These are phyloP conservation scores for Heliconius himera DNA, from an alignment of 1,140 invertebrate genomes.

Conservation along the genomic window DNA sequence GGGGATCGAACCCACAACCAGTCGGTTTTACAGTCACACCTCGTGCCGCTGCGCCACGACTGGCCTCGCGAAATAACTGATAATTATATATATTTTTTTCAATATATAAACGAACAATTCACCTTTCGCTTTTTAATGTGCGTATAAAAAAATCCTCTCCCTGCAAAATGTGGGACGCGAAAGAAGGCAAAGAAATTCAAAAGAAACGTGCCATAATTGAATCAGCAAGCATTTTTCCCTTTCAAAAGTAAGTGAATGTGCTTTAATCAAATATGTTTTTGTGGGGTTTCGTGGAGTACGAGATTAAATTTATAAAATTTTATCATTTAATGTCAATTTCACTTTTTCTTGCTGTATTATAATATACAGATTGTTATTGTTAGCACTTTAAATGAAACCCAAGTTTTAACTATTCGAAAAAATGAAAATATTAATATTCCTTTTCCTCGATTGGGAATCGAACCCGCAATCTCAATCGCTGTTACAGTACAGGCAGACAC, in stretches of 20 bases:
- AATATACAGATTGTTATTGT: too few relatives aligned
- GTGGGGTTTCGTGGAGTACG: not conserved
- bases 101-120: not conserved
- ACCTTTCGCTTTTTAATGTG: not conserved
- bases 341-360: not conserved
- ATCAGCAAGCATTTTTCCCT: not conserved
- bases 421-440: too few relatives aligned
- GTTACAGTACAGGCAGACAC: too few relatives aligned
- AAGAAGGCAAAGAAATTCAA: not conserved
- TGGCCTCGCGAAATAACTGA: too few relatives aligned
- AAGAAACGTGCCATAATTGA: not conserved
- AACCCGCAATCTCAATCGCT: too few relatives aligned
- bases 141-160: not conserved
- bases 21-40: too few relatives aligned
- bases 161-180: not conserved
- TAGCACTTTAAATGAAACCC: too few relatives aligned
- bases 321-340: not conserved
- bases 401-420: too few relatives aligned
- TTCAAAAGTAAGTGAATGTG: not conserved
- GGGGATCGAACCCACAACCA: too few relatives aligned
- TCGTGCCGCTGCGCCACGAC: too few relatives aligned
- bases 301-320: not conserved
- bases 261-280: constrained; percentile 6
- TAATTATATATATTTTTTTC: too few relatives aligned
- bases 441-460: too few relatives aligned